Evolutionary conservation across 1,140 invertebrate species (phyloP).

Genomic region (Tetramorium alpestre): DNA sequence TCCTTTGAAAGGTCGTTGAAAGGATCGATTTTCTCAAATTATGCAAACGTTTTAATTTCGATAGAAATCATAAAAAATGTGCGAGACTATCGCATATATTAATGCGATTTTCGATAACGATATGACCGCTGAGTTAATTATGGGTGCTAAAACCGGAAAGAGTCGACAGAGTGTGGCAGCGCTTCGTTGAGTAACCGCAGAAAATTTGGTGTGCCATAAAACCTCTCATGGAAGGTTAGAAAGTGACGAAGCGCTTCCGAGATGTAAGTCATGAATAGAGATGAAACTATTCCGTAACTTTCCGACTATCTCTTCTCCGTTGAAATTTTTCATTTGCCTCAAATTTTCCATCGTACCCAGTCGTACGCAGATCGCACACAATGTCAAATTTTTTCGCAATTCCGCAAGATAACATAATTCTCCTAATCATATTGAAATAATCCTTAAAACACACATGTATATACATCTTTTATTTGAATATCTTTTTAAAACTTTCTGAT

Average conservation of each 20-base stretch:
- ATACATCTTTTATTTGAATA: background rate
- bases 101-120: background rate
- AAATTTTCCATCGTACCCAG: conserved; percentile 18
- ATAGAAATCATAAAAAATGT: conserved; percentile 9
- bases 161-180: background rate
- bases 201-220: conserved; percentile 48
- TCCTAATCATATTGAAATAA: conserved; percentile 15
- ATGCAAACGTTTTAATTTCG: background rate
- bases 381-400: background rate
- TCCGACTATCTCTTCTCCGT: conserved; percentile 15
- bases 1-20: background rate
- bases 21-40: background rate
- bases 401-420: background rate
- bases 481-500: background rate
- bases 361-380: background rate
- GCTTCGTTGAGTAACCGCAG: conserved; percentile 25
- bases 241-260: conserved; percentile 41
- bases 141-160: conserved; percentile 6
- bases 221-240: conserved; percentile 50
- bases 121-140: conserved; percentile 33
- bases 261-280: conserved; percentile 55
- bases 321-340: conserved; percentile 50
- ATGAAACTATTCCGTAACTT: conserved; percentile 54
- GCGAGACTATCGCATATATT: background rate
- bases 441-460: background rate